A percentile compares a stretch with the other conserved stretches of the same genome.
These are phyloP conservation scores for Aselliscus stoliczkanus DNA, from an alignment of 2,797 vertebrate species.

Conservation along the genomic window DNA sequence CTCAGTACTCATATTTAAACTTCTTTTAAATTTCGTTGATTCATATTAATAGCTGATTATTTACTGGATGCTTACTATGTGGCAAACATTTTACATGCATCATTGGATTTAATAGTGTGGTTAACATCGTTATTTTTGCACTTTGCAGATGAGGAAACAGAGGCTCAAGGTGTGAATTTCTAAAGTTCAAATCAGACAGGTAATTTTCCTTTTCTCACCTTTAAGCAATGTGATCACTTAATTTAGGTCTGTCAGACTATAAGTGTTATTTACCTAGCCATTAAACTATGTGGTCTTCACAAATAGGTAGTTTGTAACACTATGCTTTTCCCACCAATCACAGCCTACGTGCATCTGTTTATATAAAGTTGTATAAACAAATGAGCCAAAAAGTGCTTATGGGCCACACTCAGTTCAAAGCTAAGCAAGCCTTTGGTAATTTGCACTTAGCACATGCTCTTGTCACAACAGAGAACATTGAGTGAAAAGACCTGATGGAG, in stretches of 20 bases:
- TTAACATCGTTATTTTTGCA: conserved; percentile 5
- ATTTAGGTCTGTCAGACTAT: not conserved
- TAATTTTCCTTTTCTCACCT: not conserved
- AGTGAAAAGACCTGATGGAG: not conserved
- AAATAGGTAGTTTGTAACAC: not conserved
- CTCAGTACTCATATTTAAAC: not conserved
- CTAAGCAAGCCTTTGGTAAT: not conserved
- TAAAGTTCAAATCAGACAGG: not conserved
- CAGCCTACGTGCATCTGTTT: not conserved
- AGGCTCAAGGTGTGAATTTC: not conserved
- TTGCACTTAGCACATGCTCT: not conserved
- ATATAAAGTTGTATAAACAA: not conserved
- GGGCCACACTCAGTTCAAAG: not conserved
- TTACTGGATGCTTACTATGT: conserved; percentile 7
- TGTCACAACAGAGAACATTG: not conserved
- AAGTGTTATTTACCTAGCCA: not conserved
- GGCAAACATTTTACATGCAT: not conserved
- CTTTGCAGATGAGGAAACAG: not conserved
- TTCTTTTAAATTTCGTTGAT: not conserved
- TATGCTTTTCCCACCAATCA: not conserved
- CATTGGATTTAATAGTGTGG: not conserved
- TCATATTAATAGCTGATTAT: not conserved
- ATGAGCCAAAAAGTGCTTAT: not conserved
- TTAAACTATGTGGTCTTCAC: not conserved
- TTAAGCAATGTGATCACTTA: not conserved